These are phyloP conservation scores for Ips nitidus DNA, from an alignment of 1,140 invertebrate species.

Conservation along the genomic window DNA sequence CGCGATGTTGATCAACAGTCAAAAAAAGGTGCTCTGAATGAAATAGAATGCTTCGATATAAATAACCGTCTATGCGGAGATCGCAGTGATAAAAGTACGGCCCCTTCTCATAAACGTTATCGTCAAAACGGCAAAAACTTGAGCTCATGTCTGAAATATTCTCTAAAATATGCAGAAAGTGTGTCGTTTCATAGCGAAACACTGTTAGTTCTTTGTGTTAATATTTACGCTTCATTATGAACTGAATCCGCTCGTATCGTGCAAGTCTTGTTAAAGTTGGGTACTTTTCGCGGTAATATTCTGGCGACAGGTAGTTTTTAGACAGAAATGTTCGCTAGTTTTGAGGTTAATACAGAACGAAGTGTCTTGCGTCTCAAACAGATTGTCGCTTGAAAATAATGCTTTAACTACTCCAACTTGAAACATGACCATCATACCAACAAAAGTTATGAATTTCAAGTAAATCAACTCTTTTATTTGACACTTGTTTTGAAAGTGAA, in stretches of 20 bases:
- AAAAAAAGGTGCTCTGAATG: not conserved
- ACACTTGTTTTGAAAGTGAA: too few species aligned
- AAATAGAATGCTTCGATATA: conserved; percentile 6
- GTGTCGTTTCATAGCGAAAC: conserved; percentile 34
- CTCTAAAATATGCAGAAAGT: conserved; percentile 40
- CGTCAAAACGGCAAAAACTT: conserved; percentile 27
- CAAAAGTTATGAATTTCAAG: too few species aligned
- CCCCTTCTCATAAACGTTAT: conserved; percentile 25
- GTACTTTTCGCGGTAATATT: conserved; percentile 30
- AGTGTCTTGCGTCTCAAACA: not conserved
- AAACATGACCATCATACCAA: too few species aligned
- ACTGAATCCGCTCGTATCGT: conserved; percentile 27
- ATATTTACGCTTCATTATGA: conserved; percentile 48
- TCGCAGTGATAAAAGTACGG: conserved; percentile 27
- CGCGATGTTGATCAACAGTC: not conserved
- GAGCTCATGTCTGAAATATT: conserved; percentile 31
- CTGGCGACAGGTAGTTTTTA: conserved; percentile 27
- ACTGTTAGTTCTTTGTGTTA: conserved; percentile 44
- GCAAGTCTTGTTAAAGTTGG: conserved; percentile 35
- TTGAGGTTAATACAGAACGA: conserved; percentile 13
- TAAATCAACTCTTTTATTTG: too few species aligned
- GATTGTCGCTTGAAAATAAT: too few species aligned
- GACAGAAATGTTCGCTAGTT: conserved; percentile 15
- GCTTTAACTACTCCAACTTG: too few species aligned
- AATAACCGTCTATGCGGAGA: conserved; percentile 19